Conservation (phyloP, 2,888 invertebrate species). For the Eristalis intricaria region DNA sequence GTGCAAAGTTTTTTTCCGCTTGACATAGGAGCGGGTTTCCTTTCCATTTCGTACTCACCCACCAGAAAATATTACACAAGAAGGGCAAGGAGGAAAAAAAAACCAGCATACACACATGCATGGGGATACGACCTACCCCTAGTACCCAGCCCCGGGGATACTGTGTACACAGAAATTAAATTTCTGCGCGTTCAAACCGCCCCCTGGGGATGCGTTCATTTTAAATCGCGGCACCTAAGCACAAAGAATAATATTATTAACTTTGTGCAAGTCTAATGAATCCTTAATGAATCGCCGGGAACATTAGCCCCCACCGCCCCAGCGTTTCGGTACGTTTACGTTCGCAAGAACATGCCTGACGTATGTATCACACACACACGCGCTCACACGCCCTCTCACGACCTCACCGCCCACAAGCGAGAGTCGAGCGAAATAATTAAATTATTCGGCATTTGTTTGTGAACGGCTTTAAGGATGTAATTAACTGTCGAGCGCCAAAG, state of each 20-base stretch:
- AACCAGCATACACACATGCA: background rate
- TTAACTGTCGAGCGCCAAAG: constrained; percentile 54
- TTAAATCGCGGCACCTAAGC: constrained; percentile 64
- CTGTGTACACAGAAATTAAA: constrained; percentile 34
- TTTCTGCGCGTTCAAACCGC: constrained; percentile 44
- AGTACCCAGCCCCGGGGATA: background rate
- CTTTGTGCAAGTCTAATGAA: constrained; percentile 68
- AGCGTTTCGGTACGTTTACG: background rate
- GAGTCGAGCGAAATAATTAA: constrained; percentile 58
- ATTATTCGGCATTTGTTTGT: constrained; percentile 59
- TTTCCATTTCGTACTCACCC: constrained; percentile 16
- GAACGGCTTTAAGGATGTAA: constrained; percentile 55
- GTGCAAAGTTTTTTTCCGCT: constrained; percentile 55
- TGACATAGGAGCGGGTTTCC: constrained; percentile 25
- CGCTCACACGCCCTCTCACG: too few species aligned
- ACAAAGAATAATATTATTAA: constrained; percentile 66
- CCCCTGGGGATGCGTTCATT: constrained; percentile 59
- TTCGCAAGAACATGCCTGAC: background rate
- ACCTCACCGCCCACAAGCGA: too few species aligned
- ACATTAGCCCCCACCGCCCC: background rate
- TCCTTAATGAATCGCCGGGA: constrained; percentile 63
- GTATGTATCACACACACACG: background rate
- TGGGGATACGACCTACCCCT: background rate
- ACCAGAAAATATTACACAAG: constrained; percentile 36
- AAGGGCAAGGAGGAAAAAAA: background rate